A percentile compares a stretch with the other conserved stretches of the same genome.
phyloP scores from a whole-genome alignment of 1,140 invertebrate genomes.

The Dendrolimus kikuchii region DNA sequence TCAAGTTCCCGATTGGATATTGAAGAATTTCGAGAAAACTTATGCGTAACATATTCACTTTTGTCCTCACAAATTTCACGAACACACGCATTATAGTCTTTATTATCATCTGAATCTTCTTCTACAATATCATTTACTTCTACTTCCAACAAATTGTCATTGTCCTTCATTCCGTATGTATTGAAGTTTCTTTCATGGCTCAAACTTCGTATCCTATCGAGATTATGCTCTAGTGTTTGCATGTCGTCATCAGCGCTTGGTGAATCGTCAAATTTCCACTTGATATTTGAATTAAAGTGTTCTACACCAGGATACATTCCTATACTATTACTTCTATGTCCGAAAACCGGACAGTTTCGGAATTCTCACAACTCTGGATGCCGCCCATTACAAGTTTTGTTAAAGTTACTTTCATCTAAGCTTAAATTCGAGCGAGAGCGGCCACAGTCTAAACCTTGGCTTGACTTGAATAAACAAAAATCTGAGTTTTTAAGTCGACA shows the following conservation, averaged over 20 bases:
- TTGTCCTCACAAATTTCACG: slow-evolving; percentile 57
- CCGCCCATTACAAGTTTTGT: slow-evolving; percentile 62
- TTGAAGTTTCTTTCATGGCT: slow-evolving; percentile 54
- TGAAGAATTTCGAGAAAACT: slow-evolving; percentile 64
- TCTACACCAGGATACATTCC: slow-evolving; percentile 59
- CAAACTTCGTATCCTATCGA: slow-evolving; percentile 63
- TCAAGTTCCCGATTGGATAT: slow-evolving; percentile 67
- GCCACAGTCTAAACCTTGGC: slow-evolving; percentile 48
- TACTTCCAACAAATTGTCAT: slow-evolving; percentile 59
- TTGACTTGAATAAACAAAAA: slow-evolving; percentile 61
- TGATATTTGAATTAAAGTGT: slow-evolving; percentile 65
- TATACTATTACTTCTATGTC: slow-evolving; percentile 69
- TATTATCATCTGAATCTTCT: slow-evolving; percentile 53
- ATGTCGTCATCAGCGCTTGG: slow-evolving; percentile 50
- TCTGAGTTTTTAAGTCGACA: slow-evolving; percentile 65
- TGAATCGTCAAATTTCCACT: slow-evolving; percentile 65
- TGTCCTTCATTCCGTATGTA: slow-evolving; percentile 41
- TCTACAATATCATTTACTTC: slow-evolving; percentile 55
- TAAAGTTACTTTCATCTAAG: slow-evolving; percentile 66
- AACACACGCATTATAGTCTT: slow-evolving; percentile 42
- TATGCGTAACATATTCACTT: slow-evolving; percentile 54
- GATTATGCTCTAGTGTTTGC: slow-evolving; percentile 60
- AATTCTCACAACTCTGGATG: slow-evolving; percentile 71
- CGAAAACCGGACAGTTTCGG: slow-evolving; percentile 64
- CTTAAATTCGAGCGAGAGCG: slow-evolving; percentile 67